Conservation (phyloP, 2,797 vertebrate genomes). For the Oceanodroma leucorhoa region DNA sequence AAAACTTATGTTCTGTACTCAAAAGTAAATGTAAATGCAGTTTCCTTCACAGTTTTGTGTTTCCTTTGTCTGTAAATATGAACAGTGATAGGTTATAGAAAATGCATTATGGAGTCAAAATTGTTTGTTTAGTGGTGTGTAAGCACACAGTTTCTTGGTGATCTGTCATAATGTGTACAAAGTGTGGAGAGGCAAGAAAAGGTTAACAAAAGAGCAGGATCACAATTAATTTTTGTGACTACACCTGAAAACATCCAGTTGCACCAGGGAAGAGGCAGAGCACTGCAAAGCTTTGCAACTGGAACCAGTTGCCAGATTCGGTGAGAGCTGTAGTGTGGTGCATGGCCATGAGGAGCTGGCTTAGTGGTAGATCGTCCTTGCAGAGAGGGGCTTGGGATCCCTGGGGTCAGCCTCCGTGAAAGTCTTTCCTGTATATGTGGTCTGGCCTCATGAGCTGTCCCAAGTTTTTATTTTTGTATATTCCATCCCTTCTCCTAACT, state of each 20-base stretch:
- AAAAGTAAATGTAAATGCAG: neutral
- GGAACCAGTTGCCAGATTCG: neutral
- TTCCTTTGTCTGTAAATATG: neutral
- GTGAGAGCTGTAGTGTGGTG: neutral
- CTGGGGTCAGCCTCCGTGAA: neutral
- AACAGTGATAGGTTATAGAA: neutral
- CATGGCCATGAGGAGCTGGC: neutral
- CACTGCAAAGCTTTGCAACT: neutral
- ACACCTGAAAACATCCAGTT: neutral
- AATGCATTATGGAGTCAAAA: neutral
- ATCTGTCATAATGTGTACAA: neutral
- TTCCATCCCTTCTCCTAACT: neutral
- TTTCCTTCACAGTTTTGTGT: neutral
- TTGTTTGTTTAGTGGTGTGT: neutral
- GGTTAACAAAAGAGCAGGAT: neutral
- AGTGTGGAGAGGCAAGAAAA: neutral
- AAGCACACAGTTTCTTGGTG: neutral
- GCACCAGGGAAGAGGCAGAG: neutral
- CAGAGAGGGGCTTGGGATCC: neutral
- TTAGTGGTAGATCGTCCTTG: neutral
- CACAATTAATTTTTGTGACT: neutral
- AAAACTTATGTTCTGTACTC: neutral
- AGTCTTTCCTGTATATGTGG: neutral
- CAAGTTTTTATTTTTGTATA: neutral
- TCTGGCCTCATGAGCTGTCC: neutral